A percentile compares a stretch with the other conserved stretches of the same genome.
Conservation (phyloP, 1,140 invertebrate genomes). For the Atta colombica region DNA sequence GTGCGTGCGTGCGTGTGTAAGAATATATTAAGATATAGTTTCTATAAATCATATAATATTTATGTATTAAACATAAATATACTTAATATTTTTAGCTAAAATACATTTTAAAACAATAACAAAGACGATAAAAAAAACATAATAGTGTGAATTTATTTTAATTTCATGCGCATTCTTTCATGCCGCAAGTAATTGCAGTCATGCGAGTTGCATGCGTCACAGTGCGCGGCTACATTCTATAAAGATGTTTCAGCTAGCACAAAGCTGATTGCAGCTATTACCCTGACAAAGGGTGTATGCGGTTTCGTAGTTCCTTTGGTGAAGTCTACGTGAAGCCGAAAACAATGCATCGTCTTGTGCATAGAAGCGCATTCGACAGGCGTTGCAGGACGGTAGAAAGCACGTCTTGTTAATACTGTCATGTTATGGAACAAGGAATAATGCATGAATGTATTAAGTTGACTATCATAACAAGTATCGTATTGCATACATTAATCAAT, state of each 20-base stretch:
- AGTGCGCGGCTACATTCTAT: conserved; percentile 18
- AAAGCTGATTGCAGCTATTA: conserved; percentile 74
- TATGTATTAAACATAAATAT: no score
- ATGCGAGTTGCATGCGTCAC: conserved; percentile 38
- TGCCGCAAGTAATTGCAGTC: conserved; percentile 17
- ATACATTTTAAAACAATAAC: neutral
- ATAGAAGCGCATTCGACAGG: conserved; percentile 49
- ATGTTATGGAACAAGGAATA: conserved; percentile 47
- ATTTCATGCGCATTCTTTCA: neutral
- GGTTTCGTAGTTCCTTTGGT: conserved; percentile 57
- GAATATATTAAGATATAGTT: no score
- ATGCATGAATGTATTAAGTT: conserved; percentile 14
- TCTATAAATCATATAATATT: no score
- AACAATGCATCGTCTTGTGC: conserved; percentile 37
- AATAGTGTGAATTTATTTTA: neutral
- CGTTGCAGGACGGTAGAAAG: conserved; percentile 41
- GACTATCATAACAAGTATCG: conserved; percentile 9
- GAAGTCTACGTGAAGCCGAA: conserved; percentile 39
- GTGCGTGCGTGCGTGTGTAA: no score
- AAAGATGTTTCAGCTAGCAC: conserved; percentile 61
- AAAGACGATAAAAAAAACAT: no score
- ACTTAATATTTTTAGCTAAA: no score
- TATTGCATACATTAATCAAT: neutral
- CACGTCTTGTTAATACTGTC: conserved; percentile 50
- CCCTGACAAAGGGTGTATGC: conserved; percentile 64